Conservation (phyloP, 2,888 invertebrate genomes). For the Actias luna region DNA sequence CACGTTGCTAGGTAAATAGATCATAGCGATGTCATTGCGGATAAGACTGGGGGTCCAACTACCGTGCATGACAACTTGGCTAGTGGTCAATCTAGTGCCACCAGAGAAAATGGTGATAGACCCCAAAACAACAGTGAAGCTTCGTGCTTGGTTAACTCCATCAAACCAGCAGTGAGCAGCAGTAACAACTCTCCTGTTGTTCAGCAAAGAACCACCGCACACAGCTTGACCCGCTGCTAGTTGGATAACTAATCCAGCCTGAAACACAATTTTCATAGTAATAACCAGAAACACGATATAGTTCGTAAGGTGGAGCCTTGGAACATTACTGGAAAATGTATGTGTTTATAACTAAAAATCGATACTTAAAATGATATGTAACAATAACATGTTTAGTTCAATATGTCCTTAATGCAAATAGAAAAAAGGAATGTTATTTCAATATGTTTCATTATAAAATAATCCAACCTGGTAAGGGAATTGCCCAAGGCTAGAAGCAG, state of each 20-base stretch:
- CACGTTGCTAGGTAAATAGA: conserved; percentile 28
- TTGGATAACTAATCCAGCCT: conserved; percentile 31
- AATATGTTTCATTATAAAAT: not conserved
- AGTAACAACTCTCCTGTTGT: conserved; percentile 28
- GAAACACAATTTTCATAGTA: conserved; percentile 13
- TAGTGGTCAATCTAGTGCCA: conserved; percentile 37
- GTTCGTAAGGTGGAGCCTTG: no score
- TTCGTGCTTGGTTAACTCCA: conserved; percentile 38
- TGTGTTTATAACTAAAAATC: no score
- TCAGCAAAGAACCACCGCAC: conserved; percentile 47
- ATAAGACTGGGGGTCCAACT: conserved; percentile 36
- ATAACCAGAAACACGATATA: not conserved
- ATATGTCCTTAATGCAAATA: not conserved
- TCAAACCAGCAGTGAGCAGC: conserved; percentile 49
- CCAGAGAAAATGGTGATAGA: conserved; percentile 41
- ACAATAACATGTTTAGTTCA: not conserved
- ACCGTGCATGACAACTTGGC: conserved; percentile 36
- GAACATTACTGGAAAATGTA: no score
- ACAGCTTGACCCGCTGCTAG: conserved; percentile 27
- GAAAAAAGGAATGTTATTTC: not conserved
- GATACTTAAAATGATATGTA: no score
- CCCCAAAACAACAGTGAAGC: conserved; percentile 44
- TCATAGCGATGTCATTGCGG: conserved; percentile 46
- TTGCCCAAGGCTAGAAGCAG: conserved; percentile 24
- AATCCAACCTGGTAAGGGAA: conserved; percentile 36